Base-by-base conservation (phyloP, 2,888 invertebrate species). In the Apodemia duryi region DNA sequence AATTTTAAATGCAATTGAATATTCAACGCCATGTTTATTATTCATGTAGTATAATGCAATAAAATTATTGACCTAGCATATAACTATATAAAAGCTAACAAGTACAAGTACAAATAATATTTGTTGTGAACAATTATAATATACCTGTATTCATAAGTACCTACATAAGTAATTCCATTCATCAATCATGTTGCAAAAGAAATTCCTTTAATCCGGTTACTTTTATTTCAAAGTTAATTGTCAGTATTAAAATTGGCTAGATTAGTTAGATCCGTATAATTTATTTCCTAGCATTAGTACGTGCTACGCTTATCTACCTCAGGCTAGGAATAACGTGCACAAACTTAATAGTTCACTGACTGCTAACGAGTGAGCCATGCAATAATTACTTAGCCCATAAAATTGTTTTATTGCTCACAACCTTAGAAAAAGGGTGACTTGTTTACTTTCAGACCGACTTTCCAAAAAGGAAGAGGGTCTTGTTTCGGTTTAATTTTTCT, bases 351-450 rank as follows among this genome's bases (percentile, higher is more conserved):
- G 68, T 68, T 67, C 68, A 66, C 65, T 66, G 68, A 68, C 63
- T 64, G 61, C 65, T 52, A 66, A 64, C 67, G 66, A 67, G 64
- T 69, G 63, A 52, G 54, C 63, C 66, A 64, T 62, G 68, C 66
- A 67, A 71, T 71, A 71, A 69, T 70, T 68, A 68, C 68, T 70
- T 57, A 64, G 64, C 63, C 65, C 66, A 66, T 69, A 64, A 52
- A 62, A 60, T 65, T 70, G 69, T 67, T 63, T 57, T 57, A 32
- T 57, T 32, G 32, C 57, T 13, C 11, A 13, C 32, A 35, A 32
- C 57, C 11, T 29, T 54, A 29, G 29, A 29, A 13, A 13, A 13
- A 5, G 11, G 13, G 32, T 49, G n/a, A 49, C n/a, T 49, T 49
- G 43, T 43, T 43, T 43, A 43, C 43, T 43, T 43, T 43, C 35